Evolutionary conservation across 2,113 vertebrate genomes (phyloP).

Genomic region (Helogale parvula): DNA sequence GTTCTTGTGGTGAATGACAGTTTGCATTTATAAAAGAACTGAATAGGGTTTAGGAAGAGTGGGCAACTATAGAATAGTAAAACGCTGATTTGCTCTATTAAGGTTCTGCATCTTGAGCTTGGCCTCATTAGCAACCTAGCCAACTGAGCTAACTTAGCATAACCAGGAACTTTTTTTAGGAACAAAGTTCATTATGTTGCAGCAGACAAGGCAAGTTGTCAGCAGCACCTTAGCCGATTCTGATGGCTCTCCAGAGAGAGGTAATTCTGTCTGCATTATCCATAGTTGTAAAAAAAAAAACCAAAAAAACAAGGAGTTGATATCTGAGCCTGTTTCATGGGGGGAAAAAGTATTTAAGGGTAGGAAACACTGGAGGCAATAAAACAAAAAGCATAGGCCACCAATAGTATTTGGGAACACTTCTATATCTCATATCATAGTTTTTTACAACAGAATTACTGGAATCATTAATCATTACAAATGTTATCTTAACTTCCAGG

Average conservation of each 20-base stretch:
- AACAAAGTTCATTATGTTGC: neutral
- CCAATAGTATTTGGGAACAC: neutral
- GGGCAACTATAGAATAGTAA: neutral
- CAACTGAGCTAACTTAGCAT: slow-evolving; percentile 17
- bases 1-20: neutral
- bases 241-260: neutral
- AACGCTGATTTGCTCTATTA: neutral
- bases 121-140: neutral
- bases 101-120: neutral
- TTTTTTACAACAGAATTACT: slow-evolving; percentile 3
- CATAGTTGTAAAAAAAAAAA: slow-evolving; percentile 13
- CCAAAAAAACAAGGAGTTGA: neutral
- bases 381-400: neutral
- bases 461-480: neutral
- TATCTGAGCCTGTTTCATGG: neutral
- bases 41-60: neutral
- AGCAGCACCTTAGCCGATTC: neutral
- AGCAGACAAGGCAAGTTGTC: neutral
- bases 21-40: neutral
- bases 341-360: neutral
- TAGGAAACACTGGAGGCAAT: neutral
- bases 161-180: slow-evolving; percentile 5
- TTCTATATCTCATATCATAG: neutral
- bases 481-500: neutral
- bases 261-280: neutral